Conservation (phyloP, 2,888 invertebrate species). For the Odontomyia ornata region DNA sequence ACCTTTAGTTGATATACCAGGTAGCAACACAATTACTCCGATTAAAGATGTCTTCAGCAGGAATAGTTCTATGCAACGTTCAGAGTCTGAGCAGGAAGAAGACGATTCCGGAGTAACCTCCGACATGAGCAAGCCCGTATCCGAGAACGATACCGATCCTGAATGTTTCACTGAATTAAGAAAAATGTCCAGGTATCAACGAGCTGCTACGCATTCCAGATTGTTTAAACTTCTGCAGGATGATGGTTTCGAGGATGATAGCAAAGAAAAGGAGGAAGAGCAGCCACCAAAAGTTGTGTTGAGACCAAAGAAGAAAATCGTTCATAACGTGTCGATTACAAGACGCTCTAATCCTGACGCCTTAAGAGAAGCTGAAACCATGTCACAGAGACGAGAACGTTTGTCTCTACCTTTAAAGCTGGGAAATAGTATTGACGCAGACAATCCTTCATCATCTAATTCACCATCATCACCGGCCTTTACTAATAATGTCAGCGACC, state of each 20-base stretch:
- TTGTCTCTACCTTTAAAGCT: constrained; percentile 66
- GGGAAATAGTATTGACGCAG: constrained; percentile 65
- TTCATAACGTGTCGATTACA: constrained; percentile 64
- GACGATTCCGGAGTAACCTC: constrained; percentile 78
- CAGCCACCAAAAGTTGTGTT: constrained; percentile 48
- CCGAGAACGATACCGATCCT: constrained; percentile 72
- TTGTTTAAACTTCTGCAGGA: constrained; percentile 74
- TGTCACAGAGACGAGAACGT: constrained; percentile 65
- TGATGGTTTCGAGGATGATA: constrained; percentile 58
- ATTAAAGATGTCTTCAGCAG: constrained; percentile 58
- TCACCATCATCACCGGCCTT: constrained; percentile 64
- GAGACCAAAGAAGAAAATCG: constrained; percentile 59
- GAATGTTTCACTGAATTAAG: constrained; percentile 70
- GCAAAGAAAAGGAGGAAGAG: constrained; percentile 52
- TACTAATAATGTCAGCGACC: constrained; percentile 65
- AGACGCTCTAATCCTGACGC: constrained; percentile 61
- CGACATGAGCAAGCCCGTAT: constrained; percentile 74
- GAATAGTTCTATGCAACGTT: constrained; percentile 61
- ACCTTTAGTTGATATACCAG: constrained; percentile 36
- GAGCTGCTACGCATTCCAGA: constrained; percentile 78
- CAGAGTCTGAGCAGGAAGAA: constrained; percentile 67
- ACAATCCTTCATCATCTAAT: constrained; percentile 67
- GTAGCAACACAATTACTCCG: constrained; percentile 55
- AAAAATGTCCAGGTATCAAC: constrained; percentile 71
- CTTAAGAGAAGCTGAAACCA: constrained; percentile 61